Conservation (phyloP, 2,113 vertebrate species). For the Esox niger region DNA sequence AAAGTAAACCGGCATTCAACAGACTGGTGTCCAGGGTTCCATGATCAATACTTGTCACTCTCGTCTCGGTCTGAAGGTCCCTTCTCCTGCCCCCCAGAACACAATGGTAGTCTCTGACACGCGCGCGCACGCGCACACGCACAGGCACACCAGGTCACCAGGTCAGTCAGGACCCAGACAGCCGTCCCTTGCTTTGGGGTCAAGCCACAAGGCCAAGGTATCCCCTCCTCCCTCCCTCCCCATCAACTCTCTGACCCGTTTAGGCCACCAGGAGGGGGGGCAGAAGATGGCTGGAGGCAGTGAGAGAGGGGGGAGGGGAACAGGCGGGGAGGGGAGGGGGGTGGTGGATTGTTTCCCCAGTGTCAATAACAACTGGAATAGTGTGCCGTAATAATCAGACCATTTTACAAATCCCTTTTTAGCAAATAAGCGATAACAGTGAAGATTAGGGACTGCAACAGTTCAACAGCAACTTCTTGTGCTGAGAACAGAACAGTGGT, state of each 20-base stretch:
- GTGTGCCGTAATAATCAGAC: background rate
- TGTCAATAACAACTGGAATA: background rate
- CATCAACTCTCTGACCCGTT: slow-evolving; percentile 44
- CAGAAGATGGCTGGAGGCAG: slow-evolving; percentile 13
- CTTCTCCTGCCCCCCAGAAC: slow-evolving; percentile 20
- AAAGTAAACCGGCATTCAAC: slow-evolving; percentile 65
- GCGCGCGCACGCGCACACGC: slow-evolving; percentile 3
- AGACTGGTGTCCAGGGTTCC: slow-evolving; percentile 57
- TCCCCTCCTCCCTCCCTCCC: slow-evolving; percentile 8
- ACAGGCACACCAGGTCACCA: slow-evolving; percentile 59
- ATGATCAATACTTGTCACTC: slow-evolving; percentile 78
- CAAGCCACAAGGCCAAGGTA: slow-evolving; percentile 73
- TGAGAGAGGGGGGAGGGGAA: slow-evolving; percentile 33
- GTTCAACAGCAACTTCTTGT: no score
- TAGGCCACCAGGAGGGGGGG: slow-evolving; percentile 25
- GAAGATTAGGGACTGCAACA: no score
- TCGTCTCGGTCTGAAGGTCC: slow-evolving; percentile 51
- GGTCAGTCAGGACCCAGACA: slow-evolving; percentile 70
- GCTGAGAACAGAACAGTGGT: no score
- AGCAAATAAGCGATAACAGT: no score
- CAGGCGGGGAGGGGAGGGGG: slow-evolving; percentile 1
- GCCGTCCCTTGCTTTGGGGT: slow-evolving; percentile 65
- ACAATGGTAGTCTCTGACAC: slow-evolving; percentile 25
- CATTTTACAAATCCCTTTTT: no score
- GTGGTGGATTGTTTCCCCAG: slow-evolving; percentile 14